Base-by-base conservation (phyloP, 2,888 invertebrate species). In the Apomyelois bistriatella region DNA sequence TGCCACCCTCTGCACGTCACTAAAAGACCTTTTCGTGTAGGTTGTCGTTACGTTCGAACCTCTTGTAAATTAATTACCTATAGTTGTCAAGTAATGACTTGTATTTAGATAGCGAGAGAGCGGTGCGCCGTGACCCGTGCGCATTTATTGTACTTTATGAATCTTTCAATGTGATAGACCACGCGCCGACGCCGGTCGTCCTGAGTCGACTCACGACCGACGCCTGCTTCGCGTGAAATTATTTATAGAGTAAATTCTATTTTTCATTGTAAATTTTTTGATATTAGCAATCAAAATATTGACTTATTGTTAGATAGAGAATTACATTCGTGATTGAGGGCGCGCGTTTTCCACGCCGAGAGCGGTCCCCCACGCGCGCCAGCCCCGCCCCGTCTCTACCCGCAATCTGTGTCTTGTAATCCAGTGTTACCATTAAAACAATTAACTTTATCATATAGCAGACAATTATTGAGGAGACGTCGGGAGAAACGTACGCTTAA, bases 11-110 rank as follows among this genome's bases (percentile, higher is more conserved):
- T 96, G 96, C 86, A 94, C 96, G 60, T 95, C 96, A 43, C 87
- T 96, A 51, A 96, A 96, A 83, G 96, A 96, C 84, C 93, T 96
- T 50, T 96, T 96, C 79, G 96, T 96, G 75, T 96, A 96, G 93
- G 69, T 15, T 32, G 56, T 50, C 53, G 61, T 28, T 68, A 74
- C 74, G 66, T 73, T 78, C 82, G 70, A 70, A 68, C 64, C 65
- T 76, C 82, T 79, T 85, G 83, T 82, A 85, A 79, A 82, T 75
- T 75, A 17, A 79, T 71, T 76, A 76, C 70, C 70, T 77, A 76
- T 85, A 85, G 80, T 75, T 78, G 77, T 84, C 76, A 65, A 76
- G 68, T 77, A 80, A 74, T 70, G 76, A 74, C 76, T 73, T 68
- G 70, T 74, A 72, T 75, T 72, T 75, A 70, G 63, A 60, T 69